A percentile compares a stretch with the other conserved stretches of the same genome.
Conservation (phyloP, 23 tunicate genomes). For the Styela plicata region DNA sequence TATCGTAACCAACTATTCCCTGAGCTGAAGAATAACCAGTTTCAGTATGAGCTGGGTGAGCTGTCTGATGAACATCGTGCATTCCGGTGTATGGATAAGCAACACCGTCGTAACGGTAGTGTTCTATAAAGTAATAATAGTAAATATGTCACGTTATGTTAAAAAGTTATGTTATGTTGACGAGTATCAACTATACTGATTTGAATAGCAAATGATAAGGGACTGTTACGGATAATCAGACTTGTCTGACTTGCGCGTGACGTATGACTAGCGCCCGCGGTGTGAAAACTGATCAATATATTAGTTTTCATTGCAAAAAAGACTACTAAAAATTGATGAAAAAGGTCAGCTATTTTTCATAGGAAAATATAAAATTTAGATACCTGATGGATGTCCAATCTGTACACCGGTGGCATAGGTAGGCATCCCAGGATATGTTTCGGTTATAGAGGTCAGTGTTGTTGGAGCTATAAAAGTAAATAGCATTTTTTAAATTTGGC, state of each 20-base stretch:
- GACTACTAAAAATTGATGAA: too few species aligned
- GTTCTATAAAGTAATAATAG: not conserved
- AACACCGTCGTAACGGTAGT: not conserved
- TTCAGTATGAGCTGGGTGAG: not conserved
- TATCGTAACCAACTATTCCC: not conserved
- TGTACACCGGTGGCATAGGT: not conserved
- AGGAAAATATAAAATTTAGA: too few species aligned
- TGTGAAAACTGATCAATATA: too few species aligned
- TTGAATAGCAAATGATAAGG: too few species aligned
- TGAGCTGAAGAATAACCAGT: not conserved
- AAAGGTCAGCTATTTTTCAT: too few species aligned
- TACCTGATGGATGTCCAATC: not conserved
- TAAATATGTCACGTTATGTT: not conserved
- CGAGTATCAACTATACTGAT: too few species aligned
- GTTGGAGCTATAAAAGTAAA: not conserved
- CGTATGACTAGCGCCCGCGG: too few species aligned
- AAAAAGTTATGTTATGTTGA: too few species aligned
- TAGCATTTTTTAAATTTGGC: too few species aligned
- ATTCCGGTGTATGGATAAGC: not conserved
- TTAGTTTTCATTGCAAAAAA: too few species aligned
- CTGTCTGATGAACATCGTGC: not conserved
- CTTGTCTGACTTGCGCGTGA: too few species aligned
- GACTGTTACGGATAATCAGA: too few species aligned
- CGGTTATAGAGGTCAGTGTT: not conserved
- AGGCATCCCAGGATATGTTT: not conserved